phyloP scores from a whole-genome alignment of 2,888 invertebrate genomes.

The Lycaena phlaeas region DNA sequence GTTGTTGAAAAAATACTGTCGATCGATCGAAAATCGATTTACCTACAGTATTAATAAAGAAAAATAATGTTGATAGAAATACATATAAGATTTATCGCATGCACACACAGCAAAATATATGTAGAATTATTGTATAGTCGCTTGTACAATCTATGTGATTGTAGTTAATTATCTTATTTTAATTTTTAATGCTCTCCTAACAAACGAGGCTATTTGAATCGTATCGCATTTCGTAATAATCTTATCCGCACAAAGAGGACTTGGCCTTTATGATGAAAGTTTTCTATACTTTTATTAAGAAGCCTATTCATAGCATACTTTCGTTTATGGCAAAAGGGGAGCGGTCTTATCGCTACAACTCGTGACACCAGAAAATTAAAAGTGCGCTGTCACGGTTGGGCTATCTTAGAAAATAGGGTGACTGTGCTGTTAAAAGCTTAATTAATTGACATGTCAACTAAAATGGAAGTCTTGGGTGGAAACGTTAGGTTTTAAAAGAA shows the following conservation, averaged over 20 bases:
- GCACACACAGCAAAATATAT: too few species aligned
- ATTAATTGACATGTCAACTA: constrained; percentile 52
- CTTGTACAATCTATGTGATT: too few species aligned
- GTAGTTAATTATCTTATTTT: neutral
- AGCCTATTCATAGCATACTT: constrained; percentile 60
- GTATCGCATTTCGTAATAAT: constrained; percentile 28
- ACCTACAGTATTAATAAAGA: too few species aligned
- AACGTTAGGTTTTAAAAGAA: neutral
- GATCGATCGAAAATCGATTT: too few species aligned
- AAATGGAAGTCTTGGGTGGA: constrained; percentile 20
- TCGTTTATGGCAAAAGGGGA: constrained; percentile 34
- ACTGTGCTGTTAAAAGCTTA: constrained; percentile 54
- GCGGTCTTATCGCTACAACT: constrained; percentile 56
- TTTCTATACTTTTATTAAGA: constrained; percentile 62
- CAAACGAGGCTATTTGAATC: neutral
- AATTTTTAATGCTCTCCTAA: neutral
- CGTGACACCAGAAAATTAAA: constrained; percentile 69
- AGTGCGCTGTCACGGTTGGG: constrained; percentile 55
- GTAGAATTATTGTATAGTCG: too few species aligned
- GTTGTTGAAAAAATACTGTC: too few species aligned
- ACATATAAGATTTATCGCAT: too few species aligned
- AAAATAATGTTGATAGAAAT: too few species aligned
- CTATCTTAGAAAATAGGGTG: constrained; percentile 59
- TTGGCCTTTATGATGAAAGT: constrained; percentile 48
- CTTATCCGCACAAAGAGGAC: constrained; percentile 42